Base-by-base conservation (phyloP, 2,113 vertebrate genomes). In the Ptilorrhoa leucosticta region DNA sequence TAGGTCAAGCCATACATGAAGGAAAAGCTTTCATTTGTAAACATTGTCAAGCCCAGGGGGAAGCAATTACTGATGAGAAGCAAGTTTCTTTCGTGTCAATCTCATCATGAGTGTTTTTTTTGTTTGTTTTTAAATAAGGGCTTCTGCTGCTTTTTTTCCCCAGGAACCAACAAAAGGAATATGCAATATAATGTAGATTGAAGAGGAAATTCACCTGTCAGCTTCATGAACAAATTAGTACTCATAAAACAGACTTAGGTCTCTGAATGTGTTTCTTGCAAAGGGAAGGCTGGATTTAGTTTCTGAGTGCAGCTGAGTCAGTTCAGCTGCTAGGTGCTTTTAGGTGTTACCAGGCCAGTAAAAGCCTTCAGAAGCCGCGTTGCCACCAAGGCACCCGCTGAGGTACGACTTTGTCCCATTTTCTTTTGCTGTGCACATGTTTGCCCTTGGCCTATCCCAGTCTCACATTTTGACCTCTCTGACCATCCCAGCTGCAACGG, bases 21-120 rank as follows among this genome's bases (percentile, higher is more conserved):
- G 88, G 81, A 96, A 86, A 95, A 96, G 21, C 54, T 82, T 94
- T 93, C 48, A 89, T 91, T 94, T 94, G 70, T 93, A 93, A 92
- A 90, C 57, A 31, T 42, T 85, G 13, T 57, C 45, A 87, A 90
- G 61, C 83, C 81, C 57, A 69, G 51, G 65, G 72, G 94, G 86
- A 92, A 85, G 70, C 40, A 91, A 94, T 96, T 96, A 95, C 86
- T 87, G 70, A 93, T 87, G 83, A 91, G 77, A 92, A 96, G 79
- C 86, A 93, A 57, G 53, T 94, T 93, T 15, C 24, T 71, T 92
- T 79, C 3, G 0, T 82, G 80, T 93, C 86, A 90, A 8, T 88
- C 79, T 93, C 58, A 60, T 89, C 10, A 11, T 56, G 40, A 90
- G 30, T 11, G 15, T 0, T 1, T 22, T 53, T 65, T 42, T 10